phyloP scores from a whole-genome alignment of 2,888 invertebrate species.

The Acronicta leporina region DNA sequence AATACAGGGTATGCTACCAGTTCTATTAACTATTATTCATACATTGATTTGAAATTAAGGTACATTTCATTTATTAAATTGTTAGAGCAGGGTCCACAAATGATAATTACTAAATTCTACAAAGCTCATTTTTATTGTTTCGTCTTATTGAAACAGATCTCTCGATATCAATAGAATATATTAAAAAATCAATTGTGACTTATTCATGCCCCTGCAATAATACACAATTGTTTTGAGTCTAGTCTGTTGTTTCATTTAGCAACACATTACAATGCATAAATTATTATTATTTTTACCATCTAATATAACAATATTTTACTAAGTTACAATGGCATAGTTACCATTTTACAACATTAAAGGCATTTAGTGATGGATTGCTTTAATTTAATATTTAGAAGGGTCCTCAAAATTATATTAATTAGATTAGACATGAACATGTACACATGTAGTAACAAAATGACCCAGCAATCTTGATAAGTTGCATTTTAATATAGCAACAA shows the following conservation, averaged over 20 bases:
- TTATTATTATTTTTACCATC: constrained; percentile 30
- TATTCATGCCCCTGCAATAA: constrained; percentile 25
- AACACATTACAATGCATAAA: constrained; percentile 49
- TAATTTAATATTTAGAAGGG: constrained; percentile 16
- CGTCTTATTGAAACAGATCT: constrained; percentile 49
- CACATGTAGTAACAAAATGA: constrained; percentile 31
- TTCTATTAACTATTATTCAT: constrained; percentile 55
- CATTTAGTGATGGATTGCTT: constrained; percentile 45
- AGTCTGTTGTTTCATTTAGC: constrained; percentile 29
- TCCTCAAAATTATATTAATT: constrained; percentile 12
- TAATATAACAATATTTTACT: constrained; percentile 44
- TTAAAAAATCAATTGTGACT: constrained; percentile 18
- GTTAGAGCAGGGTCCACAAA: constrained; percentile 48
- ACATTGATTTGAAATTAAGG: constrained; percentile 51
- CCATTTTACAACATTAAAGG: constrained; percentile 48
- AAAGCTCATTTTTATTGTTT: constrained; percentile 66
- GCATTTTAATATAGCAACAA: constrained; percentile 14
- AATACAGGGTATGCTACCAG: constrained; percentile 73
- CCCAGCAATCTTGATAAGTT: constrained; percentile 7
- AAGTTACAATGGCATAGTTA: constrained; percentile 32
- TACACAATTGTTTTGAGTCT: constrained; percentile 30
- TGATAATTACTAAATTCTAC: constrained; percentile 57
- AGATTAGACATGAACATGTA: constrained; percentile 7
- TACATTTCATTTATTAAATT: constrained; percentile 48
- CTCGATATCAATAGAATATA: constrained; percentile 20